Conservation (phyloP, 1,140 invertebrate genomes). For the Saccostrea glomerata region DNA sequence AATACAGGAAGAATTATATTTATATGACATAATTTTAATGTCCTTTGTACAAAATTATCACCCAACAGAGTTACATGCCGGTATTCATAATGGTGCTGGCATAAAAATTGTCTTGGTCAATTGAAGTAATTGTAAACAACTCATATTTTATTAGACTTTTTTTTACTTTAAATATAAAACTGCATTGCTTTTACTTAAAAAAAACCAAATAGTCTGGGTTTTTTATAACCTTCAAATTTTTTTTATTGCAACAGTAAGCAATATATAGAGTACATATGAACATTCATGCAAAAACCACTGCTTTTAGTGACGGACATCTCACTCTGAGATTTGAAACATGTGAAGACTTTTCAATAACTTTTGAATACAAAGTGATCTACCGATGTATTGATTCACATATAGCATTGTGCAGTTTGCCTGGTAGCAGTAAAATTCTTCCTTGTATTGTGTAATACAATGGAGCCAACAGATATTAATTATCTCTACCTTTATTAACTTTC, state of each 20-base stretch:
- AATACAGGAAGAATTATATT: too few species aligned
- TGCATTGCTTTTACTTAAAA: too few species aligned
- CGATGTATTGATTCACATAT: slow-evolving; percentile 5
- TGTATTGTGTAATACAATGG: slow-evolving; percentile 21
- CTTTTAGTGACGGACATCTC: neutral
- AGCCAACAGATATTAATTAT: slow-evolving; percentile 10
- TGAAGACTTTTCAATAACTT: slow-evolving; percentile 17
- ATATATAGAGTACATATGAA: neutral
- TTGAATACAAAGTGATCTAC: slow-evolving; percentile 14
- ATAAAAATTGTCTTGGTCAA: too few species aligned
- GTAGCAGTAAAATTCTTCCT: slow-evolving; percentile 6
- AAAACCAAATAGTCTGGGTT: too few species aligned
- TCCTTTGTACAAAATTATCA: too few species aligned
- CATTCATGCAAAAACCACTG: neutral
- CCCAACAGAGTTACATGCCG: too few species aligned
- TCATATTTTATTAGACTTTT: too few species aligned
- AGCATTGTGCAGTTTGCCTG: slow-evolving; percentile 10
- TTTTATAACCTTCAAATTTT: too few species aligned
- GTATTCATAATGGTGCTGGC: too few species aligned
- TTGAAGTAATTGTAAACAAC: too few species aligned
- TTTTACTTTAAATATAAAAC: too few species aligned
- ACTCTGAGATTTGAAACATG: neutral
- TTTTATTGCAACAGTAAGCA: slow-evolving; percentile 31
- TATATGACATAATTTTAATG: too few species aligned
- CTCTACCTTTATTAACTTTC: slow-evolving; percentile 31